A percentile compares a stretch with the other conserved stretches of the same genome.
phyloP scores from a whole-genome alignment of 2,113 vertebrate species.

The Anarrhichthys ocellatus region DNA sequence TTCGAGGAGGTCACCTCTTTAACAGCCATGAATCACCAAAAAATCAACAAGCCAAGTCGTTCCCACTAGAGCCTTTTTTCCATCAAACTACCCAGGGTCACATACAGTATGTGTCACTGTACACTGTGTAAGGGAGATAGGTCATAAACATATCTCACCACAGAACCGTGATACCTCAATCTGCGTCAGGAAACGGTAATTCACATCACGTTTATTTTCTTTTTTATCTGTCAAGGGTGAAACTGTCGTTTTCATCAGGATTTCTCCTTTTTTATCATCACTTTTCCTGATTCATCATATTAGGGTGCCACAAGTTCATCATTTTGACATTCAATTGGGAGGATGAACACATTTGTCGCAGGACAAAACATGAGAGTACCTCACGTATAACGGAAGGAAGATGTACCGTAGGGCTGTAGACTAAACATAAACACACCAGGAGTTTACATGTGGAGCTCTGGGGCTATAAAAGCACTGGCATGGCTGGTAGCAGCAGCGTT shows the following conservation, averaged over 20 bases:
- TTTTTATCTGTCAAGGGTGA: neutral
- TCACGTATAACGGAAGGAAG: conserved; percentile 33
- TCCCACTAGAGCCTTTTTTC: conserved; percentile 57
- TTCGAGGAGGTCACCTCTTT: conserved; percentile 60
- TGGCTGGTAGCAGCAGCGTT: conserved; percentile 27
- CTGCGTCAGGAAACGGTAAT: conserved; percentile 50
- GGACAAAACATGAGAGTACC: conserved; percentile 27
- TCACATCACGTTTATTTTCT: conserved; percentile 33
- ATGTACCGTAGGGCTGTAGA: conserved; percentile 45
- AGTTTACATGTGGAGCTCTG: conserved; percentile 55
- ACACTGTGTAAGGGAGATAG: conserved; percentile 39
- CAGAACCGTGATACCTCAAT: conserved; percentile 29
- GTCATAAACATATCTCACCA: conserved; percentile 41
- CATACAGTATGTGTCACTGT: conserved; percentile 52
- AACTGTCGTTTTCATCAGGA: conserved; percentile 9
- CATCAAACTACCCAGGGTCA: conserved; percentile 50
- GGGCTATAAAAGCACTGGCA: conserved; percentile 32
- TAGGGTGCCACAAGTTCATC: neutral
- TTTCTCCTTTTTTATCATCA: neutral
- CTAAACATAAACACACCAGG: conserved; percentile 63
- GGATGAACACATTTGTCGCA: neutral
- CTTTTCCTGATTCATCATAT: conserved; percentile 9
- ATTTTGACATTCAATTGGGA: conserved; percentile 21
- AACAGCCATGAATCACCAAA: conserved; percentile 62
- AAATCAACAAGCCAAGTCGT: conserved; percentile 58